Evolutionary conservation across 2,888 invertebrate genomes (phyloP).

Genomic region (Opisthograptis luteolata): DNA sequence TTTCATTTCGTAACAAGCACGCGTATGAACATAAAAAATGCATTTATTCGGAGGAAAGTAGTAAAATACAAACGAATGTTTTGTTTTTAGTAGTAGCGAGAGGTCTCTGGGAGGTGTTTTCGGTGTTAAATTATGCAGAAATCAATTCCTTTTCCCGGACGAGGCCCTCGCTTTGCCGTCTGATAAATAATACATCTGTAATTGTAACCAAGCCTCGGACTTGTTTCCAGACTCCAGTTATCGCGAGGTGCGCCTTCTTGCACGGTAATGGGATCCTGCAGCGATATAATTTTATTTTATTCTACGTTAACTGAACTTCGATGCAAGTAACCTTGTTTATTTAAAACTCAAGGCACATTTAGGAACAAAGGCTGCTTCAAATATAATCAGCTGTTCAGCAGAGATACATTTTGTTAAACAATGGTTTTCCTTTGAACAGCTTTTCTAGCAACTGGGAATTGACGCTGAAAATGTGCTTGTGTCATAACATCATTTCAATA

Average conservation of each 20-base stretch:
- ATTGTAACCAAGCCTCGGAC: slow-evolving; percentile 67
- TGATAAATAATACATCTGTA: slow-evolving; percentile 81
- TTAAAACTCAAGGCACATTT: too few species aligned
- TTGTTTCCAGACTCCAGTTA: slow-evolving; percentile 45
- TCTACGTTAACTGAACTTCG: slow-evolving; percentile 10
- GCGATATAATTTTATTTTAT: slow-evolving; percentile 22
- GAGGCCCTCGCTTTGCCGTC: slow-evolving; percentile 58
- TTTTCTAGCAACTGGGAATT: too few species aligned
- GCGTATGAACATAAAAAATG: slow-evolving; percentile 64
- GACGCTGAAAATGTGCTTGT: too few species aligned
- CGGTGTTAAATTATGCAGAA: slow-evolving; percentile 82
- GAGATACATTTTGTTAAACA: too few species aligned
- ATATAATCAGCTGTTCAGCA: background rate
- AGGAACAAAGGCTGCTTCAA: too few species aligned
- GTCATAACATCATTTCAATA: too few species aligned
- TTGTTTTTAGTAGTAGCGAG: slow-evolving; percentile 76
- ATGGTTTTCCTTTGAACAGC: too few species aligned
- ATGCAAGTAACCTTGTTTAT: background rate
- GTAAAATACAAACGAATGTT: slow-evolving; percentile 80
- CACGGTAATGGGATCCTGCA: slow-evolving; percentile 17
- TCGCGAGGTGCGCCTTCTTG: slow-evolving; percentile 27
- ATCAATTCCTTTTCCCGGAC: slow-evolving; percentile 80
- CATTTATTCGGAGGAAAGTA: slow-evolving; percentile 71
- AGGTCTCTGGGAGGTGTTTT: slow-evolving; percentile 76
- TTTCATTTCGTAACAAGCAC: slow-evolving; percentile 47